Percentiles rank a stretch among this genome's conserved stretches.
Conservation (phyloP, 2,888 invertebrate species). For the Drosophila acutilabella region DNA sequence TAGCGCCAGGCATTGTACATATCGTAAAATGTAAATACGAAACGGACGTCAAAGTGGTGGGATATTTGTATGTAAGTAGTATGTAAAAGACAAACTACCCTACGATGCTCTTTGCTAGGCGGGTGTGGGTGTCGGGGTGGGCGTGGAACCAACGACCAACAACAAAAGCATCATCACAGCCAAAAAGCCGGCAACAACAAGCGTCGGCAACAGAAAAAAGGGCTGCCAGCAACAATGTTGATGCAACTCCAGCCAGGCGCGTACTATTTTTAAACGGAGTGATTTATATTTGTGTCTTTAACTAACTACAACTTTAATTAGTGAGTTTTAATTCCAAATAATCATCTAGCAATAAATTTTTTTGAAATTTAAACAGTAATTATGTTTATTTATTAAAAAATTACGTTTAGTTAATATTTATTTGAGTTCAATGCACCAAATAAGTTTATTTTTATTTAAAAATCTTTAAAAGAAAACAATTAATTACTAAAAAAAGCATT, state of each 20-base stretch:
- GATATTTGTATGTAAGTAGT: slow-evolving; percentile 46
- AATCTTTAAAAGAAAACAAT: too few relatives aligned
- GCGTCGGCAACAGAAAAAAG: slow-evolving; percentile 23
- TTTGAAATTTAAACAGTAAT: too few relatives aligned
- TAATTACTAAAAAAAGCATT: too few relatives aligned
- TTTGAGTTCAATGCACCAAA: neutral
- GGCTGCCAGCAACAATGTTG: slow-evolving; percentile 59
- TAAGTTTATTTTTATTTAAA: too few relatives aligned
- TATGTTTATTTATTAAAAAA: too few relatives aligned
- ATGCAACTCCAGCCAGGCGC: slow-evolving; percentile 41
- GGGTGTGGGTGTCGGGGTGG: neutral
- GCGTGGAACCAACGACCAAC: slow-evolving; percentile 61
- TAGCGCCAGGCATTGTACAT: slow-evolving; percentile 67
- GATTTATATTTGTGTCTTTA: neutral
- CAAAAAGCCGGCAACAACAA: slow-evolving; percentile 78
- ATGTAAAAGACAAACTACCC: slow-evolving; percentile 65
- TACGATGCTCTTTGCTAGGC: slow-evolving; percentile 36
- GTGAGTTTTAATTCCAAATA: too few relatives aligned
- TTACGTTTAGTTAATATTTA: too few relatives aligned
- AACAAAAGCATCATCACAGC: slow-evolving; percentile 46
- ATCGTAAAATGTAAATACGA: slow-evolving; percentile 63
- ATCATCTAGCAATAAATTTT: too few relatives aligned
- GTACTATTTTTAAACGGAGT: neutral
- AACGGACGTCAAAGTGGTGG: slow-evolving; percentile 59
- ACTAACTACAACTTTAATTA: too few relatives aligned